These are phyloP conservation scores for Percina caprodes DNA, from an alignment of 2,113 vertebrate species.

Conservation along the genomic window DNA sequence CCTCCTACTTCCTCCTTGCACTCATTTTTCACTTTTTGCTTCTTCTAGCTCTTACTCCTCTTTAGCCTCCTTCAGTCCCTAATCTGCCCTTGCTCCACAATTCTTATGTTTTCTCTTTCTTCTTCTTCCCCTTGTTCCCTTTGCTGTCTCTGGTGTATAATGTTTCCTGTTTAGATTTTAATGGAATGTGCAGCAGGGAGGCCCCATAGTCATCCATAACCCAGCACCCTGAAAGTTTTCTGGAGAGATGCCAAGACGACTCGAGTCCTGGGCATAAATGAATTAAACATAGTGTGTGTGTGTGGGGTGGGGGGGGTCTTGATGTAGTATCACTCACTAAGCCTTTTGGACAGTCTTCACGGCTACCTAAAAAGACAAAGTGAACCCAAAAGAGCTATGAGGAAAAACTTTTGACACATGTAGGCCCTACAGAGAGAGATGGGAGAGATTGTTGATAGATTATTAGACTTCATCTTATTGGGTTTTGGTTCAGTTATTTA, in stretches of 20 bases:
- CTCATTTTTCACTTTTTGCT: neutral
- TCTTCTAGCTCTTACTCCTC: neutral
- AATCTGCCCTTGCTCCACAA: neutral
- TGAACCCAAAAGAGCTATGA: neutral
- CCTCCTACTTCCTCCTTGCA: neutral
- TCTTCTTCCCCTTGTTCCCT: conserved; percentile 3
- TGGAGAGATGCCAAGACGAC: conserved; percentile 38
- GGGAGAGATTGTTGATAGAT: neutral
- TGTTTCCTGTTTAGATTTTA: conserved; percentile 70
- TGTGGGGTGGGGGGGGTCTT: neutral
- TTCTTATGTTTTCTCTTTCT: neutral
- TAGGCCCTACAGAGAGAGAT: neutral
- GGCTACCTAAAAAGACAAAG: conserved; percentile 18
- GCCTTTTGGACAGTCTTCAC: conserved; percentile 17
- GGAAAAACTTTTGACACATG: neutral
- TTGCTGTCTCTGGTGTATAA: conserved; percentile 50
- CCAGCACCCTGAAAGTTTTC: conserved; percentile 43
- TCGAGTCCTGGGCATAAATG: conserved; percentile 35
- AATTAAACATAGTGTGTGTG: conserved; percentile 33
- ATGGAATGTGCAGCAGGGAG: conserved; percentile 70
- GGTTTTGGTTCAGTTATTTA: neutral
- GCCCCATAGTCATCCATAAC: conserved; percentile 66
- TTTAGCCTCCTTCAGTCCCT: neutral
- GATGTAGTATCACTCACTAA: conserved; percentile 44
- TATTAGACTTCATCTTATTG: neutral